These are phyloP conservation scores for Anodontia alba DNA, from an alignment of 2,888 invertebrate species.

Conservation along the genomic window DNA sequence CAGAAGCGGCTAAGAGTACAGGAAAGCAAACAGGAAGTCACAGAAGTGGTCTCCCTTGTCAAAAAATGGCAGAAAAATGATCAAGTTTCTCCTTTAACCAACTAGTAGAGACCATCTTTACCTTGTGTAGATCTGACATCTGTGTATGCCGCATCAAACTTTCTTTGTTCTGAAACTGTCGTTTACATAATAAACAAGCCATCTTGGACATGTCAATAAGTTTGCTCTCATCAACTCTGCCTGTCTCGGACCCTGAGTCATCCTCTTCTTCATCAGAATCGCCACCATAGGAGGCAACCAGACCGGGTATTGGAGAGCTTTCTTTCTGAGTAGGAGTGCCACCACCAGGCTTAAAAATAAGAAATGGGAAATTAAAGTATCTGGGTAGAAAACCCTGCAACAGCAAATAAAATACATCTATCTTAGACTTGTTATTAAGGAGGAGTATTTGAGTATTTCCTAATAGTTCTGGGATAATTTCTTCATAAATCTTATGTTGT, in stretches of 20 bases:
- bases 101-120: too few relatives aligned
- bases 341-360: constrained; percentile 41
- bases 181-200: constrained; percentile 97
- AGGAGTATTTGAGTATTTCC: too few relatives aligned
- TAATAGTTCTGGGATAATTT: too few relatives aligned
- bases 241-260: constrained; percentile 68
- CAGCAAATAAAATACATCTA: too few relatives aligned
- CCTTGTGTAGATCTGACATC: constrained; percentile 96
- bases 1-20: too few relatives aligned
- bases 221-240: constrained; percentile 85
- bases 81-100: too few relatives aligned
- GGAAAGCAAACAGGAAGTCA: too few relatives aligned
- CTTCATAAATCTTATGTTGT: too few relatives aligned
- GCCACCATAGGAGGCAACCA: constrained; percentile 92
- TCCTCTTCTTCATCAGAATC: constrained; percentile 89
- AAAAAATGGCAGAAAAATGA: too few relatives aligned
- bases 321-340: constrained; percentile 29
- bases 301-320: constrained; percentile 58
- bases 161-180: constrained; percentile 96
- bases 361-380: neutral
- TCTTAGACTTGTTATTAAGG: too few relatives aligned
- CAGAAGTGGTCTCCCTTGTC: too few relatives aligned
- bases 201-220: constrained; percentile 93
- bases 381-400: too few relatives aligned
- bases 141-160: constrained; percentile 95